These are phyloP conservation scores for Cataglyphis rosenhaueri DNA, from an alignment of 2,888 invertebrate species.

Conservation along the genomic window DNA sequence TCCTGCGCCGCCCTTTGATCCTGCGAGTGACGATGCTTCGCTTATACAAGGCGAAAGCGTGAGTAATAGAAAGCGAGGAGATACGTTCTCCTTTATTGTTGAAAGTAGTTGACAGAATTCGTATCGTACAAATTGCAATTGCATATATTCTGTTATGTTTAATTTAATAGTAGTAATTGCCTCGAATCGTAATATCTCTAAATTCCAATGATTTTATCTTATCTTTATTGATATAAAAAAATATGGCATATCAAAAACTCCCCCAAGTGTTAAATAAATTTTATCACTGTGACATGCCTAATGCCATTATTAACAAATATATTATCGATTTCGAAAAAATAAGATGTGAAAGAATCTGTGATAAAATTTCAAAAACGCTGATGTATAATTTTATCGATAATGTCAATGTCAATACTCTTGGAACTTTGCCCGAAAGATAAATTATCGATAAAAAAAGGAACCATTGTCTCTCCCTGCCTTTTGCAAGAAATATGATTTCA, in stretches of 20 bases:
- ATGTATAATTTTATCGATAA: background rate
- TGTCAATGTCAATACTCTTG: background rate
- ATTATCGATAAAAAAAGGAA: background rate
- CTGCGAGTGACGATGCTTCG: slow-evolving; percentile 56
- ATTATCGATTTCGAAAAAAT: background rate
- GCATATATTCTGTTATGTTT: background rate
- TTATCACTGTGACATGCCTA: background rate
- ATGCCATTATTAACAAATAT: background rate
- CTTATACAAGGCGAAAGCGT: background rate
- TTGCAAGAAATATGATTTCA: slow-evolving; percentile 62
- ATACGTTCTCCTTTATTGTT: slow-evolving; percentile 22
- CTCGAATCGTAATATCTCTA: background rate
- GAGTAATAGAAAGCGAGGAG: background rate
- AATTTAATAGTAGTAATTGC: slow-evolving; percentile 6
- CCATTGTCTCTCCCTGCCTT: background rate
- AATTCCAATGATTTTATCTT: background rate
- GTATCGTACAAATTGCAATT: background rate
- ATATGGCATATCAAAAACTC: background rate
- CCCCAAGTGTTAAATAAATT: background rate
- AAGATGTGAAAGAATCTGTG: background rate
- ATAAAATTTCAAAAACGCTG: background rate
- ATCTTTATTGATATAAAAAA: background rate
- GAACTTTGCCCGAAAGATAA: background rate
- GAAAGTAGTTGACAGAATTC: background rate
- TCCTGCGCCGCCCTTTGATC: slow-evolving; percentile 68